These are phyloP conservation scores for Tortrix viridana DNA, from an alignment of 2,888 invertebrate species.

Conservation along the genomic window DNA sequence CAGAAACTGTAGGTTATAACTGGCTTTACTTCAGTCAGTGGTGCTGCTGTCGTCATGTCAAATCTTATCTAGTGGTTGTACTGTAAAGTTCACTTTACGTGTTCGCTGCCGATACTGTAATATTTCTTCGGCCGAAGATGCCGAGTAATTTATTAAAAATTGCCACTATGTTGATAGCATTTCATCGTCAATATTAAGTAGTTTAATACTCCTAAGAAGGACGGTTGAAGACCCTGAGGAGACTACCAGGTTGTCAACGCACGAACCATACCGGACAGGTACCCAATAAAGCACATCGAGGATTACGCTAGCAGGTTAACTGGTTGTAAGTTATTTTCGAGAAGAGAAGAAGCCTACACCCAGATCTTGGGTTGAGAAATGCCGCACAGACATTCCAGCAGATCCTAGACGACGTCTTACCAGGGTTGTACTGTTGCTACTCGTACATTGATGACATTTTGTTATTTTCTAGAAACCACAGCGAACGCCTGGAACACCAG, in stretches of 20 bases:
- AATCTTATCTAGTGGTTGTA: too few species aligned
- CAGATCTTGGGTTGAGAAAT: slow-evolving; percentile 64
- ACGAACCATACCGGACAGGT: slow-evolving; percentile 42
- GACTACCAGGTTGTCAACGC: slow-evolving; percentile 50
- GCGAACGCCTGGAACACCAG: slow-evolving; percentile 29
- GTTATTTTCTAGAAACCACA: slow-evolving; percentile 38
- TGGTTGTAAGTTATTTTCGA: slow-evolving; percentile 34
- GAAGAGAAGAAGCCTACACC: slow-evolving; percentile 49
- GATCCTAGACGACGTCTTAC: slow-evolving; percentile 50
- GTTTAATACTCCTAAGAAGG: neutral
- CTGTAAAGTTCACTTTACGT: too few species aligned
- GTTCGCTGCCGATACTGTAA: too few species aligned
- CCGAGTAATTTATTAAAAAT: too few species aligned
- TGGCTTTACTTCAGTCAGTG: too few species aligned
- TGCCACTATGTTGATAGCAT: too few species aligned
- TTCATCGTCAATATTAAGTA: too few species aligned
- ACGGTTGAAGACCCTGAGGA: slow-evolving; percentile 46
- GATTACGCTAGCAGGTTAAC: slow-evolving; percentile 30
- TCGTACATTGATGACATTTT: slow-evolving; percentile 56
- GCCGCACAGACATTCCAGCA: slow-evolving; percentile 61
- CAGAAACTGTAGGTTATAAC: too few species aligned
- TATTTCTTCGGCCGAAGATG: too few species aligned
- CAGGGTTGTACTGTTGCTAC: slow-evolving; percentile 40
- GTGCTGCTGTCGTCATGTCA: too few species aligned
- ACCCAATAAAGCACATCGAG: too few species aligned